Base-by-base conservation (phyloP, 2,113 vertebrate species). In the Chaetodon auriga region DNA sequence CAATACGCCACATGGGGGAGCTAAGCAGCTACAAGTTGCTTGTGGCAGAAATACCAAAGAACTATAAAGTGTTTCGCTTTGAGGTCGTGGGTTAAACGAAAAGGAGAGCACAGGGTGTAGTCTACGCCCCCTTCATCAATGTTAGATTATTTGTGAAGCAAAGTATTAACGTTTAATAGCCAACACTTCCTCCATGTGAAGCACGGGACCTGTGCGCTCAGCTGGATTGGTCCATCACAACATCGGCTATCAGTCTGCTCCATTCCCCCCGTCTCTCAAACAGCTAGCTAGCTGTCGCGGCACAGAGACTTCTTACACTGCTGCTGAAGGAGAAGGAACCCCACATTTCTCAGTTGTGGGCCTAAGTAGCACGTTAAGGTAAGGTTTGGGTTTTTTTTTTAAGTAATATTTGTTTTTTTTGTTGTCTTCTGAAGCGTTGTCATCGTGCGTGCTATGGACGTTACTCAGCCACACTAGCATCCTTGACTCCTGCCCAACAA, bases 191-290 rank as follows among this genome's bases (percentile, higher is more conserved):
- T 76, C 48, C 23, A 8, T 30, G 58, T 58, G 64, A 83, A 61
- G 41, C 78, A 71, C 75, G 60, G 60, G 85, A 84, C 77, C 69
- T 14, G 63, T 10, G 70, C 5, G 66, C 49, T 60, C 71, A 10
- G 88, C 89, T 60, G 77, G 85, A 88, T 91, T 90, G 89, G 82
- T 90, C 73, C 84, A 53, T 81, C 76, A 23, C 57, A 76, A 45
- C 82, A 65, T 48, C 80, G 69, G 54, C 25, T 76, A 41, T 75
- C 85, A 30, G 60, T 81, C 64, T 58, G 54, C 54, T 57, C 21
- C 69, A 30, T n/a, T 46, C 35, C 62, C 14, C 51, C 74, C 5
- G 76, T 23, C 60, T 21, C 60, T 54, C 63, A 23, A 15, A 63
- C 57, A 25, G 68, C 74, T 85, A 90, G 90, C 91, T 86, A 83